Percentiles rank a stretch among this genome's conserved stretches.
Evolutionary conservation across 2,888 invertebrate species (phyloP).

Genomic region (Rotaria magnacalcarata): DNA sequence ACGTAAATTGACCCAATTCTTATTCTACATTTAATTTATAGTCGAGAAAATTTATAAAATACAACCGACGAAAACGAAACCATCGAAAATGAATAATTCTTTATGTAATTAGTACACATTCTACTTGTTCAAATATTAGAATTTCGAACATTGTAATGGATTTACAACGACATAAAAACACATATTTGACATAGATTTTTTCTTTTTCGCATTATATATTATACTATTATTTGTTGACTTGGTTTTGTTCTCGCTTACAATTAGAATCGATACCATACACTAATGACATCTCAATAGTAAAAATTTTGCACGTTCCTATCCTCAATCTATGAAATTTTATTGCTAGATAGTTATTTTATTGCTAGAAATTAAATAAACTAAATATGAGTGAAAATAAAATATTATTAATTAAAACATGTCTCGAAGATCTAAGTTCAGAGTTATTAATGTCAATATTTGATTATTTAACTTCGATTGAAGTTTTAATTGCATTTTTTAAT

Average conservation of each 20-base stretch:
- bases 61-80: not conserved
- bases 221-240: not conserved
- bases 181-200: not conserved
- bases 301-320: not conserved
- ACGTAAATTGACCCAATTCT: not conserved
- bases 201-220: not conserved
- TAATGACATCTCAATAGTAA: not conserved
- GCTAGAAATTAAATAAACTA: not conserved
- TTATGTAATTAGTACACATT: too few species aligned
- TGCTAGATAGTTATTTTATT: not conserved
- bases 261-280: not conserved
- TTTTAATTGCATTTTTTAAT: not conserved
- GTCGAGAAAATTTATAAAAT: not conserved
- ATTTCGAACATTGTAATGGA: not conserved
- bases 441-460: conserved; percentile 12
- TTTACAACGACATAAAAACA: not conserved
- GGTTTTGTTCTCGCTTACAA: not conserved
- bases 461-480: not conserved
- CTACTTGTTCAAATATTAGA: not conserved
- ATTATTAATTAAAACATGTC: not conserved
- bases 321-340: not conserved
- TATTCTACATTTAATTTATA: not conserved
- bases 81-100: too few species aligned
- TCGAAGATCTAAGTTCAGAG: not conserved
- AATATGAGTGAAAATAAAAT: not conserved